These are phyloP conservation scores for Tinea trinotella DNA, from an alignment of 2,888 invertebrate species.

Conservation along the genomic window DNA sequence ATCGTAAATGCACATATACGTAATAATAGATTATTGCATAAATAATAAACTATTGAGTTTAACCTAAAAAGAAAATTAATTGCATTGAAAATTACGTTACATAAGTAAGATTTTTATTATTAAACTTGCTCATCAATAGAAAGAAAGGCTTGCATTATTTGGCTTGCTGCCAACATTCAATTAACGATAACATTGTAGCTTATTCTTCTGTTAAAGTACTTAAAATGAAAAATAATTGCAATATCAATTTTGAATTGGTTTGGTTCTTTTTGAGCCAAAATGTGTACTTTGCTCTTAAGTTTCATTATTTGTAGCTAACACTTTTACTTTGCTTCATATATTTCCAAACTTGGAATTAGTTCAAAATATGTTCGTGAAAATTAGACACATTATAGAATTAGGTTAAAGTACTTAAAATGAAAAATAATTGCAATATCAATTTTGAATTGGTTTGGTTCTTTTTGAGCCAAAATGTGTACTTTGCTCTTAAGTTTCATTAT, in stretches of 20 bases:
- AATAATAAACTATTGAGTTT: too few relatives aligned
- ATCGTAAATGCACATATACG: too few relatives aligned
- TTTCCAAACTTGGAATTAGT: conserved; percentile 2
- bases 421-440: neutral
- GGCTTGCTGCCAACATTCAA: conserved; percentile 20
- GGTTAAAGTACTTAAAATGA: conserved; percentile 33
- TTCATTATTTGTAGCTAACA: neutral
- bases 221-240: too few relatives aligned
- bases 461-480: too few relatives aligned
- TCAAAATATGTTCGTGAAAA: neutral
- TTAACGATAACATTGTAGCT: conserved; percentile 17
- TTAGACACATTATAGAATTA: conserved; percentile 24
- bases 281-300: neutral
- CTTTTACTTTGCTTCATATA: neutral
- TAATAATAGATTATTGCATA: too few relatives aligned
- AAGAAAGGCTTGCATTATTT: conserved; percentile 1
- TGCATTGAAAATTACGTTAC: too few relatives aligned
- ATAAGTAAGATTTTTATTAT: too few relatives aligned
- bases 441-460: too few relatives aligned
- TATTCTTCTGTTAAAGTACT: conserved; percentile 4
- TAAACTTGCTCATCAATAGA: too few relatives aligned
- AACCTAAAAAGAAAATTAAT: too few relatives aligned
- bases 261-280: too few relatives aligned
- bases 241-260: too few relatives aligned
- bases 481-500: neutral